Evolutionary conservation across 2,797 vertebrate species (phyloP).

Genomic region (Sebastes taczanowskii): DNA sequence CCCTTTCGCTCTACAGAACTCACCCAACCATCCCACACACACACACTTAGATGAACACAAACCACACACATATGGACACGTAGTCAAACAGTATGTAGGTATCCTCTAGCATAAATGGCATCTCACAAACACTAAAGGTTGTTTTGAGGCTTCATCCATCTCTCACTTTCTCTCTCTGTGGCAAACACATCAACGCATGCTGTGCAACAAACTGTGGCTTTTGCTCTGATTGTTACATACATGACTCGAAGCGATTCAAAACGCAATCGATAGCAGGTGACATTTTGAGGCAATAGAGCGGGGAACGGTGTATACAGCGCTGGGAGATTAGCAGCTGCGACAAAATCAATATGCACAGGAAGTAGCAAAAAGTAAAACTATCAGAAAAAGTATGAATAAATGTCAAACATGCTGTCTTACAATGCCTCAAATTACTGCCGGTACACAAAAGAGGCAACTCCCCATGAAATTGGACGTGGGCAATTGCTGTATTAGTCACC

Average conservation of each 20-base stretch:
- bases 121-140: not conserved
- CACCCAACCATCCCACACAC: not conserved
- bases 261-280: constrained; percentile 48
- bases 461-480: constrained; percentile 42
- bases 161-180: not conserved
- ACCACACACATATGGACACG: not conserved
- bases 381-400: constrained; percentile 29
- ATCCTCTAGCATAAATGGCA: constrained; percentile 15
- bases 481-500: constrained; percentile 24
- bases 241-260: constrained; percentile 19
- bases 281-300: constrained; percentile 45
- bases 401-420: constrained; percentile 7
- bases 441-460: constrained; percentile 40
- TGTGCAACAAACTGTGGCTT: constrained; percentile 29
- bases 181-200: constrained; percentile 23
- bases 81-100: constrained; percentile 12
- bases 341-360: constrained; percentile 42
- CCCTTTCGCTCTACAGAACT: constrained; percentile 13
- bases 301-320: not conserved
- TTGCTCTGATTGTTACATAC: constrained; percentile 44
- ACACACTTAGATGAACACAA: not conserved
- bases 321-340: constrained; percentile 25
- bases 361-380: constrained; percentile 22
- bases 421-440: not conserved
- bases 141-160: constrained; percentile 13